A percentile compares a stretch with the other conserved stretches of the same genome.
phyloP scores from a whole-genome alignment of 2,113 vertebrate species.

The Oryzias woworae region DNA sequence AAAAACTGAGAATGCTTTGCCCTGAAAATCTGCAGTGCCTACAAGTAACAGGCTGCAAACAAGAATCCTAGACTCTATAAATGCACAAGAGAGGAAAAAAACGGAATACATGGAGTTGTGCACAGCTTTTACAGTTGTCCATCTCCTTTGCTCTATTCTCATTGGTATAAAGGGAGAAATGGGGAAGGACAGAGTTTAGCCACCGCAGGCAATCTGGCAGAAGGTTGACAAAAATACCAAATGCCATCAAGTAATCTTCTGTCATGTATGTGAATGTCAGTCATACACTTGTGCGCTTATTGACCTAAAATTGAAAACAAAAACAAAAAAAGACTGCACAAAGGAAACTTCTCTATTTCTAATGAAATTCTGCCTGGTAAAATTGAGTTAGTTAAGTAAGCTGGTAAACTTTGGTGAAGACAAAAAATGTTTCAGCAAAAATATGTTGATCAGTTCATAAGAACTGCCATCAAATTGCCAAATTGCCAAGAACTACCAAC shows the following conservation, averaged over 20 bases:
- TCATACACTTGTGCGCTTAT: constrained; percentile 46
- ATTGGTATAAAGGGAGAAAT: not conserved
- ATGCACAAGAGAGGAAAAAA: no score
- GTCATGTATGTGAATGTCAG: constrained; percentile 8
- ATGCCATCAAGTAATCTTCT: constrained; percentile 12
- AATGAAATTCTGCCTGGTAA: constrained; percentile 4
- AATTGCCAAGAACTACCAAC: no score
- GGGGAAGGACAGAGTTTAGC: constrained; percentile 22
- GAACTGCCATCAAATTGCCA: no score
- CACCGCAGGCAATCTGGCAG: constrained; percentile 20
- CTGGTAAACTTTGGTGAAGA: no score
- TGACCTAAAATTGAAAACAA: constrained; percentile 21
- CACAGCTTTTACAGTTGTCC: constrained; percentile 5
- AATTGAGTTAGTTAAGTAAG: no score
- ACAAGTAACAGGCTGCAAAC: no score
- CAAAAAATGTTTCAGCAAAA: no score
- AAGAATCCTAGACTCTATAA: no score
- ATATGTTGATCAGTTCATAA: no score
- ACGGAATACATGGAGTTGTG: not conserved
- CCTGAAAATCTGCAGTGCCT: not conserved
- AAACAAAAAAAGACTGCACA: constrained; percentile 65
- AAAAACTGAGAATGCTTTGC: not conserved
- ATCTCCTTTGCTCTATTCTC: not conserved
- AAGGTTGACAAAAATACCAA: constrained; percentile 38
- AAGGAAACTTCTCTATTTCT: constrained; percentile 67